Conservation (phyloP, 2,888 invertebrate genomes). For the Pseudoips prasinana region DNA sequence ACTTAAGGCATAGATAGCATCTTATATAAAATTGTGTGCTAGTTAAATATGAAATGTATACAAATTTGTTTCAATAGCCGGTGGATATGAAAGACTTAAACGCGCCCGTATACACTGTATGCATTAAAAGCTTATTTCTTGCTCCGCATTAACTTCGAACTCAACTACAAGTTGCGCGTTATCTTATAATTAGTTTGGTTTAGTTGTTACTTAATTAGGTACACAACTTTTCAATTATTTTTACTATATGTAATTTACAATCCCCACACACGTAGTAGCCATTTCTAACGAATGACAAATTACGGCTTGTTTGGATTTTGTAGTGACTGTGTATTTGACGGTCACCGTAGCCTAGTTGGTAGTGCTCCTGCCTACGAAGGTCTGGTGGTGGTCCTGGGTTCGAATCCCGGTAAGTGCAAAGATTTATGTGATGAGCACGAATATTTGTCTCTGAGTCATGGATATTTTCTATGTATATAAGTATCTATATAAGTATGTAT, state of each 20-base stretch:
- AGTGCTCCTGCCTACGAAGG: too few relatives aligned
- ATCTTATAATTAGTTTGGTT: conserved; percentile 35
- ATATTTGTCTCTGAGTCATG: too few relatives aligned
- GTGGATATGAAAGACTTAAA: conserved; percentile 47
- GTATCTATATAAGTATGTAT: too few relatives aligned
- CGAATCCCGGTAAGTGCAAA: too few relatives aligned
- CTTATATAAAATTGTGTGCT: conserved; percentile 23
- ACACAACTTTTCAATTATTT: conserved; percentile 37
- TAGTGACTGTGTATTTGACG: neutral
- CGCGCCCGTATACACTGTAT: conserved; percentile 27
- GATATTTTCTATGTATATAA: too few relatives aligned
- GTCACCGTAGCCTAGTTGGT: too few relatives aligned
- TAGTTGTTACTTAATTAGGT: conserved; percentile 33
- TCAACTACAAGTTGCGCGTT: conserved; percentile 18
- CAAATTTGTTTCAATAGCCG: conserved; percentile 24
- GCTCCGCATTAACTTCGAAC: conserved; percentile 22
- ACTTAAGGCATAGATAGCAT: conserved; percentile 30
- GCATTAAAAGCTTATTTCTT: conserved; percentile 34
- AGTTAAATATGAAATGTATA: conserved; percentile 26
- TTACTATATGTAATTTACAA: conserved; percentile 23
- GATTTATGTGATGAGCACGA: too few relatives aligned
- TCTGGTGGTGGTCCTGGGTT: too few relatives aligned
- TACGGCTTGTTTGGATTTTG: conserved; percentile 10
- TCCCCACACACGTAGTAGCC: conserved; percentile 27
- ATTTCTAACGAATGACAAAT: conserved; percentile 17